Conservation (phyloP, 1,140 invertebrate genomes). For the Ceratosolen solmsi region DNA sequence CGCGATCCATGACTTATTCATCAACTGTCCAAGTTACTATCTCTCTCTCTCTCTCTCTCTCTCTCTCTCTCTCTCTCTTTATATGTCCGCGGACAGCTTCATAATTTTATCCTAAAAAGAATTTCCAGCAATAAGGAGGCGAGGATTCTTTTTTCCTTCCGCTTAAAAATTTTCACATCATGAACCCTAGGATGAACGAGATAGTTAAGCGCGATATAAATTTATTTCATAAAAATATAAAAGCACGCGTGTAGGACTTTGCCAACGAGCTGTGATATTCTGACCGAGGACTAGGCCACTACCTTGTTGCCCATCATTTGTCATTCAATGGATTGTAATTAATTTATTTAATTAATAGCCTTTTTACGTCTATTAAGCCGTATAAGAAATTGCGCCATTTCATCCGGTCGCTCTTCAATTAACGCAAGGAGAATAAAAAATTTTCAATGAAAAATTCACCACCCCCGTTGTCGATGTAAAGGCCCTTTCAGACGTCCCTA, state of each 20-base stretch:
- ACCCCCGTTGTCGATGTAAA: no score
- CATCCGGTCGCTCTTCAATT: no score
- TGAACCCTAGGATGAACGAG: neutral
- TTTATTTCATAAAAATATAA: slow-evolving; percentile 15
- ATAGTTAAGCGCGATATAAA: neutral
- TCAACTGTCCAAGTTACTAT: neutral
- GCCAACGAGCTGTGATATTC: no score
- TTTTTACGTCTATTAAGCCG: no score
- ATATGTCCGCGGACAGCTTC: slow-evolving; percentile 14
- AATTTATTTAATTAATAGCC: neutral
- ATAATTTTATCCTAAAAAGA: slow-evolving; percentile 31
- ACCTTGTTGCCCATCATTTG: no score
- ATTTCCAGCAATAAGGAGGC: neutral
- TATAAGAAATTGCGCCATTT: no score
- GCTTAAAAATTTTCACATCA: neutral
- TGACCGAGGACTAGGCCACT: no score
- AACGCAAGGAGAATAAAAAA: no score
- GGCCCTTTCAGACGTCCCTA: no score
- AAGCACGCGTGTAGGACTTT: neutral
- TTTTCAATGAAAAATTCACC: no score
- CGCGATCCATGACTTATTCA: slow-evolving; percentile 5
- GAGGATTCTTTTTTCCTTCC: neutral
- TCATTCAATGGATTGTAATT: neutral
- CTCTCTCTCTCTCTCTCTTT: neutral
- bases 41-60: neutral